These are phyloP conservation scores for Mellilla xanthometata DNA, from an alignment of 2,888 invertebrate genomes.

Conservation along the genomic window DNA sequence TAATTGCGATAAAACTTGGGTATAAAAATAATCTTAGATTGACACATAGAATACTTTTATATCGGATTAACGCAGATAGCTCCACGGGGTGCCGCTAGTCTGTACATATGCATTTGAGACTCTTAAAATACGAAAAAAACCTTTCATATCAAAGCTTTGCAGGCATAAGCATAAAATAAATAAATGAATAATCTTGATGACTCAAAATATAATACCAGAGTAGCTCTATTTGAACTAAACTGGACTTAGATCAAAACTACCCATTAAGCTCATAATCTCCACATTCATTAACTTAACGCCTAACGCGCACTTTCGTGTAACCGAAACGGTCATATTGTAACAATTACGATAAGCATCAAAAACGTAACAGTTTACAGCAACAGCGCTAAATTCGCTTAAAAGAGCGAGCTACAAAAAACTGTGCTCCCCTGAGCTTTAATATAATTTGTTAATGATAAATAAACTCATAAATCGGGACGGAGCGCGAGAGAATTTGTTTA, in stretches of 20 bases:
- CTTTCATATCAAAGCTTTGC: too few species aligned
- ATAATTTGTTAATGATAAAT: conserved; percentile 84
- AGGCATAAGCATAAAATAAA: too few species aligned
- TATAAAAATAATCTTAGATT: too few species aligned
- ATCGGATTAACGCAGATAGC: too few species aligned
- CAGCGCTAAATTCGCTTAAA: conserved; percentile 52
- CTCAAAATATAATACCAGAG: neutral
- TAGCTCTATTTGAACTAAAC: too few species aligned
- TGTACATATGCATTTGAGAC: too few species aligned
- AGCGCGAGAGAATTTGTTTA: conserved; percentile 80
- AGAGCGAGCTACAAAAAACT: conserved; percentile 64
- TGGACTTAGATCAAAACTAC: conserved; percentile 11
- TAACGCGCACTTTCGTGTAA: conserved; percentile 25
- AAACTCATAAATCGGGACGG: conserved; percentile 78
- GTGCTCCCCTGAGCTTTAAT: conserved; percentile 71
- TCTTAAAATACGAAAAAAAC: too few species aligned
- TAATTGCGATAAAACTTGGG: too few species aligned
- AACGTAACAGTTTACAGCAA: conserved; percentile 42
- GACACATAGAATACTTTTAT: too few species aligned
- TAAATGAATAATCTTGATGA: too few species aligned
- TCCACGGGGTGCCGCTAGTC: too few species aligned
- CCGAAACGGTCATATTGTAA: conserved; percentile 37
- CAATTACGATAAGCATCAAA: conserved; percentile 67
- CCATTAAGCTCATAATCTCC: conserved; percentile 15
- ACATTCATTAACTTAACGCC: conserved; percentile 19